A percentile compares a stretch with the other conserved stretches of the same genome.
phyloP scores from a whole-genome alignment of 2,797 vertebrate species.

The Okamejei kenojei region DNA sequence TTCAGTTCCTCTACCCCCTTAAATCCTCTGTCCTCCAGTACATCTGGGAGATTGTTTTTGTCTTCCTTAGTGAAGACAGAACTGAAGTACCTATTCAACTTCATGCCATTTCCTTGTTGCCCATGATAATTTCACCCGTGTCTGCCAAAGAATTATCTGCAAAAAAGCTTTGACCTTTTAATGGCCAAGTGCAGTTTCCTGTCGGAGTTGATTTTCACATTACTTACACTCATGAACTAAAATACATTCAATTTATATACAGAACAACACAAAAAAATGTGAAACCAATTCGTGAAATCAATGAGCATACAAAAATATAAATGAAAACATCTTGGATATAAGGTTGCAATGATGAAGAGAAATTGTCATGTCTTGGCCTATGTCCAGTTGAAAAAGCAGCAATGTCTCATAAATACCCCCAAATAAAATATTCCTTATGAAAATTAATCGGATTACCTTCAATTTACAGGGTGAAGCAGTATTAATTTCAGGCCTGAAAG shows the following conservation, averaged over 20 bases:
- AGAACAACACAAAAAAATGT: not conserved
- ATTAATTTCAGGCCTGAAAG: not conserved
- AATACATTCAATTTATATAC: not conserved
- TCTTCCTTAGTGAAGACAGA: no score
- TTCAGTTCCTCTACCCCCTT: no score
- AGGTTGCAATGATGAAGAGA: not conserved
- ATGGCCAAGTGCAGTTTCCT: not conserved
- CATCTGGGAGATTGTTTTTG: no score
- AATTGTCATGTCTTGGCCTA: not conserved
- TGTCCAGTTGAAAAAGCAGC: not conserved
- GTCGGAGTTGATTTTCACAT: not conserved
- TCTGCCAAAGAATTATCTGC: not conserved
- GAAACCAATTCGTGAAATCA: not conserved
- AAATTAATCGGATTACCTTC: not conserved
- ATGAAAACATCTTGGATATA: not conserved
- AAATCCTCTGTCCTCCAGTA: no score
- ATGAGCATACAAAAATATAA: not conserved
- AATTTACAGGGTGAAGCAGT: not conserved
- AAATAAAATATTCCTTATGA: not conserved
- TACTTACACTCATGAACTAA: not conserved
- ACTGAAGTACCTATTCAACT: no score
- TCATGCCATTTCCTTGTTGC: no score
- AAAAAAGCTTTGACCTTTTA: slow-evolving; percentile 10
- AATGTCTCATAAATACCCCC: not conserved
- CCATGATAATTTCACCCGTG: no score